Evolutionary conservation across 2,888 invertebrate genomes (phyloP), one percentile per base, ranked within the genome.

Genomic region (Sphaerophoria rueppellii): DNA sequence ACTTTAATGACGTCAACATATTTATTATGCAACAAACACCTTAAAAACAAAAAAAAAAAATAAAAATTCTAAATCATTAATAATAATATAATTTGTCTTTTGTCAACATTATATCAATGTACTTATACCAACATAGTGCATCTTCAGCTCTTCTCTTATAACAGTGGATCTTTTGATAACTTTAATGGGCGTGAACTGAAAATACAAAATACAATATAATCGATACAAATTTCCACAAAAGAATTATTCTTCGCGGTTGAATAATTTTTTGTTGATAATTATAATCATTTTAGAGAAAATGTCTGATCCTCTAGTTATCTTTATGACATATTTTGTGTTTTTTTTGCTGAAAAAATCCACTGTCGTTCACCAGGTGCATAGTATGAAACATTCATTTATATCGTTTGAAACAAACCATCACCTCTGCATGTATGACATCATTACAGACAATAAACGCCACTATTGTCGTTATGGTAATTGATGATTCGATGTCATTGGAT

Each of bases 391-490:
- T 24, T 24, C 34, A 55, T 34, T 50, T 7, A 11, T 11, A 48
- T 61, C 46, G 46, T 43, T 48, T 0, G 4, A 50, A 43, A 32
- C 57, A 52, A 50, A 75, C 67, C 65, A 24, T 24, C 24, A 63
- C 55, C 79, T 61, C 67, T 79, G 79, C 86, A 76, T 86, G 81
- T 83, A 87, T 87, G 87, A 87, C 87, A 87, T 87, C 87, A 88
- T 88, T 87, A 87, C 81, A 72, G 70, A 85, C 83, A 86, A 82
- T 87, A 87, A 86, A 81, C 86, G 85, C 82, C 79, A 83, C 77
- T 40, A 72, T 55, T 83, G 60, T 76, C 69, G 71, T 61, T 55
- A 67, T 11, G 48, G 46, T 87, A 86, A 88, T 87, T 88, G 86
- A 88, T 88, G 87, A 78, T 81, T 82, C 52, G 37, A 71, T 78